These are phyloP conservation scores for Sebastes hubbsi DNA, from an alignment of 2,797 vertebrate genomes.

Conservation along the genomic window DNA sequence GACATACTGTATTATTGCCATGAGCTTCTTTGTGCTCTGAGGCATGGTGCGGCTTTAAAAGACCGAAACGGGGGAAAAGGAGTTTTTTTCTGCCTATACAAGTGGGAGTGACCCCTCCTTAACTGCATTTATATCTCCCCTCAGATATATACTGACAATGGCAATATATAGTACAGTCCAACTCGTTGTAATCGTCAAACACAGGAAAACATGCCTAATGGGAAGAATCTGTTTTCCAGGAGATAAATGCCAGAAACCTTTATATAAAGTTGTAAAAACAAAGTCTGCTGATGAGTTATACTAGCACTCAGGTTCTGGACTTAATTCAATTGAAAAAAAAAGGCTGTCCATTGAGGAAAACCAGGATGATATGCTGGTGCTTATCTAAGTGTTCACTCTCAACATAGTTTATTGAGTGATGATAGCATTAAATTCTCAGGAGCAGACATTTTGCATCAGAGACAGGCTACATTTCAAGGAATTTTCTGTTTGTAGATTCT, in stretches of 20 bases:
- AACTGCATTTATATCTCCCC: constrained; percentile 14
- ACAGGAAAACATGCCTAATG: constrained; percentile 25
- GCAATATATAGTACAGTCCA: constrained; percentile 14
- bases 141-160: constrained; percentile 26
- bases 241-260: constrained; percentile 55
- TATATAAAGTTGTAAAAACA: constrained; percentile 64
- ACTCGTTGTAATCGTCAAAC: constrained; percentile 18
- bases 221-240: constrained; percentile 24
- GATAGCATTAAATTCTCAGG: constrained; percentile 38
- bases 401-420: constrained; percentile 45
- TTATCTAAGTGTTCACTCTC: constrained; percentile 46
- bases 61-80: background rate
- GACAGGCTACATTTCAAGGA: constrained; percentile 54
- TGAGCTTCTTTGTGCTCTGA: constrained; percentile 9
- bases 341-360: constrained; percentile 43
- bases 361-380: constrained; percentile 41
- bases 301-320: constrained; percentile 48
- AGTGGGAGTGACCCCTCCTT: background rate
- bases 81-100: background rate
- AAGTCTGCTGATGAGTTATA: constrained; percentile 50
- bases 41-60: constrained; percentile 7
- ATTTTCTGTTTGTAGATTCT: constrained; percentile 52
- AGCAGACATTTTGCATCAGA: constrained; percentile 56
- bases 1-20: constrained; percentile 11
- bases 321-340: constrained; percentile 42